phyloP scores from a whole-genome alignment of 1,140 invertebrate species.

The Sycophila sp. region DNA sequence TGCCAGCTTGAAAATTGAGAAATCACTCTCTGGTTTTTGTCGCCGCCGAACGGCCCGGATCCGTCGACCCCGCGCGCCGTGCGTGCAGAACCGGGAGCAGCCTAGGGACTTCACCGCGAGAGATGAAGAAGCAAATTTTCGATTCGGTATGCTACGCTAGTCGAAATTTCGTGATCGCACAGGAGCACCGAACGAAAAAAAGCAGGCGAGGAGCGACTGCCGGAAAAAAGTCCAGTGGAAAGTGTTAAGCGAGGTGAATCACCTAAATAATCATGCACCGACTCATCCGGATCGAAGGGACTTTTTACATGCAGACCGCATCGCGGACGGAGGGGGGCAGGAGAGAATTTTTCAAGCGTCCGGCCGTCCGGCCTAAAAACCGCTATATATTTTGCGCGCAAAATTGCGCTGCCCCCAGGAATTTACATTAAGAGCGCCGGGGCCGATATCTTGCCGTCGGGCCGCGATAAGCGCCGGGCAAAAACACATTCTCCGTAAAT shows the following conservation, averaged over 20 bases:
- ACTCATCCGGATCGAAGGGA: background rate
- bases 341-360: background rate
- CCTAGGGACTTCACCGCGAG: background rate
- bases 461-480: background rate
- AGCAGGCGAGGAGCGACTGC: background rate
- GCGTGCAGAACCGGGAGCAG: slow-evolving; percentile 10
- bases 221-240: background rate
- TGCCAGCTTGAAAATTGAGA: slow-evolving; percentile 31
- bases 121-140: slow-evolving; percentile 38
- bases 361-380: background rate
- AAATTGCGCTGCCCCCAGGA: background rate
- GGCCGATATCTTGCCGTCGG: background rate
- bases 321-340: background rate
- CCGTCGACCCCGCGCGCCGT: background rate
- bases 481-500: slow-evolving; percentile 5
- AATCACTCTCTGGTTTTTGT: slow-evolving; percentile 36
- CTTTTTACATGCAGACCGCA: background rate
- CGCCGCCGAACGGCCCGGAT: background rate
- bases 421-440: slow-evolving; percentile 5
- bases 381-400: background rate
- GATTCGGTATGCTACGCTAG: slow-evolving; percentile 18
- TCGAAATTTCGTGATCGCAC: slow-evolving; percentile 18
- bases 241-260: slow-evolving; percentile 13
- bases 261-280: slow-evolving; percentile 6
- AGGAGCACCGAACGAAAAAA: slow-evolving; percentile 18